Evolutionary conservation across 2,797 vertebrate genomes (phyloP).

Genomic region (Falco concolor): DNA sequence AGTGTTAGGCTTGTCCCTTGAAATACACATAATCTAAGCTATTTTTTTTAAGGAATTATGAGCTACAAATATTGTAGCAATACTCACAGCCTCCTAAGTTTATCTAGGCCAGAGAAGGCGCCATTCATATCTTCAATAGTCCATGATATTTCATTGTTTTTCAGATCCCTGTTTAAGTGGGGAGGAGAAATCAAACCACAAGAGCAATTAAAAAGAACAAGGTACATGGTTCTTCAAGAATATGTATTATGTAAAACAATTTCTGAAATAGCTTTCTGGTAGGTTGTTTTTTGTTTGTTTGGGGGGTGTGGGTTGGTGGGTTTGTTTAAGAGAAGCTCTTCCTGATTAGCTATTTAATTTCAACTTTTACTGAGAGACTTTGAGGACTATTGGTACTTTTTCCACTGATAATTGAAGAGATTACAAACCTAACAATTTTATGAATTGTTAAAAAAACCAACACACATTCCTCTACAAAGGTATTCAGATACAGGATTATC

Average conservation of each 20-base stretch:
- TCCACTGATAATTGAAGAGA: not conserved
- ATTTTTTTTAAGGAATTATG: not conserved
- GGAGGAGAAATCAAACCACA: not conserved
- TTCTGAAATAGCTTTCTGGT: not conserved
- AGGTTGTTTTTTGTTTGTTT: not conserved
- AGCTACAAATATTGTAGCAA: not conserved
- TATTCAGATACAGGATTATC: not conserved
- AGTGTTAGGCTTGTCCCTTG: not conserved
- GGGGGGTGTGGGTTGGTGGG: no score
- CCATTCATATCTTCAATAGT: conserved; percentile 98
- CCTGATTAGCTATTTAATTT: not conserved
- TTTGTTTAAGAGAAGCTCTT: not conserved
- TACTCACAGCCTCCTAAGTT: conserved; percentile 88
- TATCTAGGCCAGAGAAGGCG: conserved; percentile 91
- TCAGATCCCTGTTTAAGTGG: conserved; percentile 81
- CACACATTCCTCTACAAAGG: not conserved
- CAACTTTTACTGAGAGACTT: not conserved
- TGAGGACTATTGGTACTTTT: not conserved
- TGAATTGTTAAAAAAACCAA: not conserved
- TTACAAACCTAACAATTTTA: not conserved
- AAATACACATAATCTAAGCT: not conserved
- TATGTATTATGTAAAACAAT: not conserved
- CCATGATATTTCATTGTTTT: conserved; percentile 98
- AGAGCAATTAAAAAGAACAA: not conserved
- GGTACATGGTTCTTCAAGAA: not conserved